Evolutionary conservation across 2,113 vertebrate genomes (phyloP), one percentile per base, ranked within the genome.

Genomic region (Paracanthobrama guichenoti): DNA sequence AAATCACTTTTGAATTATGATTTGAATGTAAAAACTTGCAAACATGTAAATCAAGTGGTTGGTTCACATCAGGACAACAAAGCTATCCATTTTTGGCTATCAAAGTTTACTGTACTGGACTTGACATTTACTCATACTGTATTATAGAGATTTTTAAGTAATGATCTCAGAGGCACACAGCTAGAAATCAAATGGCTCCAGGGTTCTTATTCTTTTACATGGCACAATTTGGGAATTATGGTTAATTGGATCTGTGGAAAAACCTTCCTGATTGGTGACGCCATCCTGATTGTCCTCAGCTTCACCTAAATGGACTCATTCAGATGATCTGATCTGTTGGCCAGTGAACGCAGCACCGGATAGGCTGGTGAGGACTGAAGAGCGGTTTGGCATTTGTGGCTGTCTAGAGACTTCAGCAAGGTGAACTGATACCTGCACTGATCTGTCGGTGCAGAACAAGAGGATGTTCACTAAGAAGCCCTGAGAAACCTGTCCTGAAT

Each of bases 261-360:
- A 18, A 20, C 2, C 3, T 50, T 55, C 14, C 9, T 46, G 39
- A 20, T 79, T 79, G 24, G 31, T 42, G 39, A 64, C 42, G n/a
- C 35, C 75, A 46, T 46, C n/a, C 14, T 48, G 46, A 9, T 46
- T 74, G 24, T 31, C 44, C 22, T 53, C 16, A 28, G n/a, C 24
- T 53, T 53, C 16, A 28, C 1, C 46, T 76, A 76, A 76, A 76
- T 22, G 20, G 46, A 18, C 28, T 76, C 73, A 31, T 50, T 64
- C 11, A 64, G 59, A 20, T 53, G 60, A 81, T 81, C 50, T 50
- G 79, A 67, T 81, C 44, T 67, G 8, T 22, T 80, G 78, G 42
- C 77, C 24, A 20, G 78, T 66, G 24, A 67, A 50, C 1, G 78
- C 18, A 67, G 42, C 22, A 20, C 6, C 3, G 28, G 24, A 80